Evolutionary conservation across 2,888 invertebrate species (phyloP).

Genomic region (Macrophya annulata): DNA sequence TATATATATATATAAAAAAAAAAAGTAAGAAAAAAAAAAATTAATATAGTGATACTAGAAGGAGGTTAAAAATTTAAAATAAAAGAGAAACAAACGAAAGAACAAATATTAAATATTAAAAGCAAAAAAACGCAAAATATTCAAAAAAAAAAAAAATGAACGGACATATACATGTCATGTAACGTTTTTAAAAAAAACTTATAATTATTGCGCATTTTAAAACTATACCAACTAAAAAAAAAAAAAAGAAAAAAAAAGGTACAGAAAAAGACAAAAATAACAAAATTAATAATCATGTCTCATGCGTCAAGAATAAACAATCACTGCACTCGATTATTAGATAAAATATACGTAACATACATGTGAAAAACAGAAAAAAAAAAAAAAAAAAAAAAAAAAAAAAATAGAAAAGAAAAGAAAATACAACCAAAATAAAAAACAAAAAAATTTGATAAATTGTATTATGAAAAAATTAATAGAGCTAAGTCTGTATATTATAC

Average conservation of each 20-base stretch:
- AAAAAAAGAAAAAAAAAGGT: not conserved
- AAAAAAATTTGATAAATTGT: constrained; percentile 30
- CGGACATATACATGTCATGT: not conserved
- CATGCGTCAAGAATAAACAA: constrained; percentile 6
- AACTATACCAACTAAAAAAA: constrained; percentile 27
- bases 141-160: not conserved
- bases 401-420: constrained; percentile 51
- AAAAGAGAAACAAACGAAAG: not conserved
- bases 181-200: constrained; percentile 8
- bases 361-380: not conserved
- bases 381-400: not conserved
- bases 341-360: not conserved
- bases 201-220: not conserved
- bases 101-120: constrained; percentile 11
- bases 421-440: constrained; percentile 48
- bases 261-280: not conserved
- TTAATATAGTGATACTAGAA: constrained; percentile 16
- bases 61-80: not conserved
- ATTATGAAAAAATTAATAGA: not conserved
- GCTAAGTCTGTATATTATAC: too few species aligned
- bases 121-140: too few species aligned
- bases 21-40: not conserved
- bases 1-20: not conserved
- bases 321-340: constrained; percentile 3
- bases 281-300: not conserved